phyloP scores from a whole-genome alignment of 2,888 invertebrate species.

The Drosophila nr. fundita region DNA sequence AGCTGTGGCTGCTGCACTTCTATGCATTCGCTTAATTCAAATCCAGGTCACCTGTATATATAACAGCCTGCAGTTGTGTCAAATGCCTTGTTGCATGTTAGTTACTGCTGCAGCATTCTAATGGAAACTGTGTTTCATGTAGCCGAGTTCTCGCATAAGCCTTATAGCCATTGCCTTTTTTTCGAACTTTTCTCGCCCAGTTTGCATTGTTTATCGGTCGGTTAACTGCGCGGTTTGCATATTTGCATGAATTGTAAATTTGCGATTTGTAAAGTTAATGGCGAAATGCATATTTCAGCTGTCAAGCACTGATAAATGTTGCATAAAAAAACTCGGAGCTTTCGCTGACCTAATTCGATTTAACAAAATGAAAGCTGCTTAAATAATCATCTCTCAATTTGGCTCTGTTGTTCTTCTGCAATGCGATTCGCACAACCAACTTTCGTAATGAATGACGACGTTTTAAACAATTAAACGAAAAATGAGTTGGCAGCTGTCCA shows the following conservation, averaged over 20 bases:
- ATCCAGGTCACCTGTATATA: conserved; percentile 24
- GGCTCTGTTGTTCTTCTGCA: neutral
- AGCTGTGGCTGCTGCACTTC: conserved; percentile 39
- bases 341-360: conserved; percentile 28
- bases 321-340: conserved; percentile 4
- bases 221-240: conserved; percentile 15
- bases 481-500: conserved; percentile 47
- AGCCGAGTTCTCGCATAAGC: conserved; percentile 7
- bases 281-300: conserved; percentile 37
- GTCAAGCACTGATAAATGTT: conserved; percentile 32
- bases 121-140: conserved; percentile 29
- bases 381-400: conserved; percentile 37
- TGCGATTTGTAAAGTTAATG: conserved; percentile 36
- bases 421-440: conserved; percentile 17
- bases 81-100: conserved; percentile 17
- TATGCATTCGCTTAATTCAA: conserved; percentile 49
- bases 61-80: conserved; percentile 10
- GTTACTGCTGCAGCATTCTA: conserved; percentile 29
- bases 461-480: conserved; percentile 46
- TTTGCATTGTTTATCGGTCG: conserved; percentile 1
- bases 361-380: conserved; percentile 47
- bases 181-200: neutral
- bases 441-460: conserved; percentile 42
- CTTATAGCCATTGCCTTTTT: neutral
- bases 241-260: conserved; percentile 40